Evolutionary conservation across 2,113 vertebrate species (phyloP), one percentile per base, ranked within the genome.

Genomic region (Sardina pilchardus): DNA sequence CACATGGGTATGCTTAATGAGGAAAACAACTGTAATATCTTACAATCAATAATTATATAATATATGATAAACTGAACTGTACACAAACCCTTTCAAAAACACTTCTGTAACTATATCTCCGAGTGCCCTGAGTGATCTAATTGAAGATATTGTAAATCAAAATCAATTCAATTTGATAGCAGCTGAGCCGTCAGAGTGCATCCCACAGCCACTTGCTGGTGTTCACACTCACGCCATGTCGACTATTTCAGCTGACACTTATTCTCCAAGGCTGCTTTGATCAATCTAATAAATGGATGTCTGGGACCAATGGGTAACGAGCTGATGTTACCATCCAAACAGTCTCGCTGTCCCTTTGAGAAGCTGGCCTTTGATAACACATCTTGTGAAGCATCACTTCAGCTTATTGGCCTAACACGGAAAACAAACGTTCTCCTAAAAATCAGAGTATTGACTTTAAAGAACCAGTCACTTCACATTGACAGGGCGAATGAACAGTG

Each of bases 351-450:
- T 83, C 53, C 86, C 81, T 34, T 36, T 88, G 82, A 39, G 56
- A 82, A 86, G 83, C 88, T 84, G 84, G 82, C 86, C 85, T 86
- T 84, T 84, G 87, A 88, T 82, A 84, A 86, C 81, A 78, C 83
- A 89, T 90, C 85, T 87, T 85, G 83, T 90, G 87, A 86, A 91
- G 90, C 89, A 87, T 90, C 89, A 91, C 90, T 90, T 88, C 86
- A 87, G 83, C 89, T 91, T 90, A 91, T 88, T 88, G 86, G 88
- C 39, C 88, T 89, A 89, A 90, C 81, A 59, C 81, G 83, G 86
- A 90, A 89, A 87, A 89, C 85, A 89, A 90, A 89, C 83, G 86
- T 90, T 89, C 85, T 85, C 82, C 84, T 85, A 88, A 75, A 83
- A 87, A 81, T 80, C 59, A 3, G 30, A 36, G 82, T 88, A 87